phyloP scores from a whole-genome alignment of 2,888 invertebrate genomes.

The Liodrosophila aerea region DNA sequence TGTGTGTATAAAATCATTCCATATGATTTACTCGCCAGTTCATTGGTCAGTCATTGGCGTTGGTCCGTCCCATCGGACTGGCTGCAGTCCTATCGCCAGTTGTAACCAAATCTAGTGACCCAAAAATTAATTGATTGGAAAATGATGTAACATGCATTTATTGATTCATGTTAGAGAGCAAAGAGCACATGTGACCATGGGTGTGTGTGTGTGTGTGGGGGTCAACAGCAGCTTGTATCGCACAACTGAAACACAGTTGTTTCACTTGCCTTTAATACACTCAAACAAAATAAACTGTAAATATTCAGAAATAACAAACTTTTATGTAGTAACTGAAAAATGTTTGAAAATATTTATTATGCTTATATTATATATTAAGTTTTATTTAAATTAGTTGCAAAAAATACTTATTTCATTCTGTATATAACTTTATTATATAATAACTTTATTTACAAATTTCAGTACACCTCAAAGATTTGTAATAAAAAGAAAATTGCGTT shows the following conservation, averaged over 20 bases:
- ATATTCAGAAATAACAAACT: too few species aligned
- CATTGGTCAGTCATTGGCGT: slow-evolving; percentile 67
- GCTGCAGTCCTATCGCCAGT: slow-evolving; percentile 37
- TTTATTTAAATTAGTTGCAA: too few species aligned
- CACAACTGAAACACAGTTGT: slow-evolving; percentile 29
- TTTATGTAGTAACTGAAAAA: too few species aligned
- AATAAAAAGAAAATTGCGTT: too few species aligned
- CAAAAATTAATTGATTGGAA: slow-evolving; percentile 79
- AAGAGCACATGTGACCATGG: slow-evolving; percentile 32
- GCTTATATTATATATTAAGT: too few species aligned
- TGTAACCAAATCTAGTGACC: slow-evolving; percentile 74
- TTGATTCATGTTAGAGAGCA: slow-evolving; percentile 67
- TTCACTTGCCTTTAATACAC: too few species aligned
- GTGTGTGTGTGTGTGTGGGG: slow-evolving; percentile 23
- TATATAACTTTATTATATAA: too few species aligned
- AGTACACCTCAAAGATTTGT: too few species aligned
- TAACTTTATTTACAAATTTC: too few species aligned
- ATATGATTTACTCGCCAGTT: slow-evolving; percentile 71
- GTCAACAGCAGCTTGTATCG: slow-evolving; percentile 38
- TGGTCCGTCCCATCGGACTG: slow-evolving; percentile 47
- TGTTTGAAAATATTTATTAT: too few species aligned
- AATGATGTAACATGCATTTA: slow-evolving; percentile 79
- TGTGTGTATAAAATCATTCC: slow-evolving; percentile 67
- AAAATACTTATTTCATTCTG: too few species aligned
- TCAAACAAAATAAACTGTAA: too few species aligned